Base-by-base conservation (phyloP, 1,140 invertebrate species). In the Drosophila rhopaloa region DNA sequence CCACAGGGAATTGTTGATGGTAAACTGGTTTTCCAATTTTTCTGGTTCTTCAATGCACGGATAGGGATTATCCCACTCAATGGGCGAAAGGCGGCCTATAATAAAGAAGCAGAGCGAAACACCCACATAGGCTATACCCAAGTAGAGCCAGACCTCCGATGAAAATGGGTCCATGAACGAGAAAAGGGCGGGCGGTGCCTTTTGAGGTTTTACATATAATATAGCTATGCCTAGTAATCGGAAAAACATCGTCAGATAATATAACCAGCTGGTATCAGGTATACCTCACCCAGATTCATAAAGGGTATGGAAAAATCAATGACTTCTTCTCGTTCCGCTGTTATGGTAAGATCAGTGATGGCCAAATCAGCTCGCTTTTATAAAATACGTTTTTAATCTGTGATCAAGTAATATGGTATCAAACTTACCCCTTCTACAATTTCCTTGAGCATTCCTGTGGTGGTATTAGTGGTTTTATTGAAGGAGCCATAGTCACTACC, bases 221-320 rank as follows among this genome's bases (percentile, higher is more conserved):
- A 98, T 98, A 29, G 96, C 96, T 75, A 98, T 97, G n/a, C 95
- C 95, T 95, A 27, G 6, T 0, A 55, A 35, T 38, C 50, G 0
- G 9, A 13, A 11, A 14, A 32, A 35, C 8, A 27, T 24, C 2
- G 10, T 24, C n/a, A 5, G 14, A 19, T 13, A 13, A 10, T 4
- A 2, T 3, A 13, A 44, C 13, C 14, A 2, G 2, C 0, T 1
- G 7, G 5, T 4, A 4, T 0, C 5, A 7, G 7, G 10, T 1
- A 8, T 0, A 0, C 0, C 41, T 57, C 61, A 76, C 94, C 97
- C 47, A 98, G 93, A 91, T 97, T 97, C 97, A 98, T 98, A 80
- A 98, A 98, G 0, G 97, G 97, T 91, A 95, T 96, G 0, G 97
- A 98, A 84, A 98, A 98, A 91, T 98, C 97, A 0, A 97, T 96